A percentile compares a stretch with the other conserved stretches of the same genome.
phyloP scores from a whole-genome alignment of 2,888 invertebrate genomes.

The Tipula vernalis region DNA sequence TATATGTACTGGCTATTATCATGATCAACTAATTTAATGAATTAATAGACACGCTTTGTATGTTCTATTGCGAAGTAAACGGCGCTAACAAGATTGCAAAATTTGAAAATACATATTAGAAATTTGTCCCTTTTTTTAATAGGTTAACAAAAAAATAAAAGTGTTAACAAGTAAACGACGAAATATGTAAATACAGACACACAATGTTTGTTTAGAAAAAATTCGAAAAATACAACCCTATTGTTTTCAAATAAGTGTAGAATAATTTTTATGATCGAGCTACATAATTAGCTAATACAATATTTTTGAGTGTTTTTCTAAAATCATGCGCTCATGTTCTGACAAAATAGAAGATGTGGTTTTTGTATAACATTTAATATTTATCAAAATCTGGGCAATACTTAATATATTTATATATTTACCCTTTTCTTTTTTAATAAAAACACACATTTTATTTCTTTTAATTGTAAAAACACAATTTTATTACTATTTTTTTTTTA shows the following conservation, averaged over 20 bases:
- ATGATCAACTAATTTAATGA: background rate
- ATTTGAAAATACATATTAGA: background rate
- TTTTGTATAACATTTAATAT: conserved; percentile 4
- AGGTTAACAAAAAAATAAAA: background rate
- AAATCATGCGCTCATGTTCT: background rate
- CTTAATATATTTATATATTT: background rate
- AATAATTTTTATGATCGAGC: background rate
- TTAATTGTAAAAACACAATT: conserved; percentile 10
- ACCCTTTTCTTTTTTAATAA: background rate
- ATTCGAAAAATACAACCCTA: background rate
- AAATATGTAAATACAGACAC: background rate
- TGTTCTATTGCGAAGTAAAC: background rate
- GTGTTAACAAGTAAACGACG: background rate
- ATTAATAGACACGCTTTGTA: background rate
- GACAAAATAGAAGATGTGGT: background rate
- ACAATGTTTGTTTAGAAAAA: background rate
- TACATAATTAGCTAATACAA: background rate
- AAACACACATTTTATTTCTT: conserved; percentile 8
- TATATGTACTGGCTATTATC: background rate
- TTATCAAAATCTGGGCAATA: background rate
- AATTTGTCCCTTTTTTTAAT: background rate
- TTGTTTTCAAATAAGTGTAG: background rate
- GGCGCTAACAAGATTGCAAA: background rate
- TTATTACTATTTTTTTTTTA: background rate
- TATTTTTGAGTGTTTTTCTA: background rate